Base-by-base conservation (phyloP, 2,888 invertebrate genomes). In the Chymomyza fuscimana region DNA sequence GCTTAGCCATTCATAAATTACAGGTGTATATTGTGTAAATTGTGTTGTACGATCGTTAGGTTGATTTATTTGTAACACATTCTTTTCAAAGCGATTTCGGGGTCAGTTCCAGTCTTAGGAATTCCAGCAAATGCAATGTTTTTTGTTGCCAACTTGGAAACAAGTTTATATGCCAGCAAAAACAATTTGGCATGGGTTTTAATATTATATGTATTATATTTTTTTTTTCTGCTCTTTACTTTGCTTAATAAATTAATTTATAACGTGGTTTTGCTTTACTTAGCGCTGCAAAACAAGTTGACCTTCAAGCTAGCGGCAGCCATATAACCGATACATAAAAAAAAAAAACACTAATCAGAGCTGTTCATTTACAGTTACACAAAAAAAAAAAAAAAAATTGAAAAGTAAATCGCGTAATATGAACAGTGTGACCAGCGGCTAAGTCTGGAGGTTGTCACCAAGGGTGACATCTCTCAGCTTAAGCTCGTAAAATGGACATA, bases 231-330 rank as follows among this genome's bases (percentile, higher is more conserved):
- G 16, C 56, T 75, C 66, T 75, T 72, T 69, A 56, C 78, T 72
- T 69, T 77, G 75, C 72, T 77, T 74, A 74, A 71, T 76, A 76
- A 78, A 71, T 79, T 78, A 80, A 80, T 78, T 78, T 80, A 76
- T 80, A 80, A 80, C 76, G 74, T 74, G 72, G 68, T 50, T 32
- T 16, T 46, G 72, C 62, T 51, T 67, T 58, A 63, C 58, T 70
- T 64, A 54, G 63, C 63, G n/a, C 67, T 40, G 73, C 74, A 52
- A 81, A 82, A 82, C 83, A 83, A 68, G 81, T 72, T 73, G 83
- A 81, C 83, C 81, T 81, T 81, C 81, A 75, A 65, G 46, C 15
- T 5, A 32, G 15, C 58, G 25, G 58, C 25, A 16, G 50, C 65
- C 54, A 51, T 62, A 70, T 59, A 70, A 52, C 70, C 59, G 67